Evolutionary conservation across 1,140 invertebrate species (phyloP).

Genomic region (Bombus haemorrhoidalis): DNA sequence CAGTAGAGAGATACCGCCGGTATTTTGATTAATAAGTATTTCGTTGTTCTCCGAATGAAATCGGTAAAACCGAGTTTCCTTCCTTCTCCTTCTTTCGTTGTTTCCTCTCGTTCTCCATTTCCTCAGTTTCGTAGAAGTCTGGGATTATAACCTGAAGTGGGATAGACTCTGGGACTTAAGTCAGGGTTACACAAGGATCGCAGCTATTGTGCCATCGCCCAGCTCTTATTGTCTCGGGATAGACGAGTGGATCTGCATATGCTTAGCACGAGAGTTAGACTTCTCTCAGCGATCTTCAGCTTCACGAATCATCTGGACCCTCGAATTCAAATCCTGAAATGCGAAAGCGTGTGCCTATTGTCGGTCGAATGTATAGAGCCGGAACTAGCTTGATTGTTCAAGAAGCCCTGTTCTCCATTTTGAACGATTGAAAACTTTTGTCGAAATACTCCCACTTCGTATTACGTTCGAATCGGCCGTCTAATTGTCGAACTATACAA

Average conservation of each 20-base stretch:
- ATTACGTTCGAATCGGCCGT: not conserved
- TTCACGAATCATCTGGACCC: slow-evolving; percentile 65
- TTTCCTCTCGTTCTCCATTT: slow-evolving; percentile 58
- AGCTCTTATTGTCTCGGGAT: slow-evolving; percentile 81
- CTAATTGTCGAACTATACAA: not conserved
- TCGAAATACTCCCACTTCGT: too few relatives aligned
- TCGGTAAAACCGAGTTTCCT: slow-evolving; percentile 15
- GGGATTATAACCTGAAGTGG: slow-evolving; percentile 80
- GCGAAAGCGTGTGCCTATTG: slow-evolving; percentile 66
- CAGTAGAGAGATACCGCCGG: not conserved
- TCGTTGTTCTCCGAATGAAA: not conserved
- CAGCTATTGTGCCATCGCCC: slow-evolving; percentile 79
- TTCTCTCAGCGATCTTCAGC: slow-evolving; percentile 66
- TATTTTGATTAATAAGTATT: slow-evolving; percentile 31
- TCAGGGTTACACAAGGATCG: slow-evolving; percentile 83
- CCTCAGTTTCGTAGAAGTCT: slow-evolving; percentile 73
- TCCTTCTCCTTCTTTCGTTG: slow-evolving; percentile 38
- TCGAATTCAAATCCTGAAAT: slow-evolving; percentile 66
- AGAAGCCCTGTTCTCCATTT: not conserved
- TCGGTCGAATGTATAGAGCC: slow-evolving; percentile 55
- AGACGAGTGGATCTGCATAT: slow-evolving; percentile 84
- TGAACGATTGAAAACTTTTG: slow-evolving; percentile 1
- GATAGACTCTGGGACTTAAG: slow-evolving; percentile 82
- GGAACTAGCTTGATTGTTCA: slow-evolving; percentile 50
- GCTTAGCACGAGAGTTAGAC: slow-evolving; percentile 81